Conservation (phyloP, 2,797 vertebrate species). For the Trachops cirrhosus region DNA sequence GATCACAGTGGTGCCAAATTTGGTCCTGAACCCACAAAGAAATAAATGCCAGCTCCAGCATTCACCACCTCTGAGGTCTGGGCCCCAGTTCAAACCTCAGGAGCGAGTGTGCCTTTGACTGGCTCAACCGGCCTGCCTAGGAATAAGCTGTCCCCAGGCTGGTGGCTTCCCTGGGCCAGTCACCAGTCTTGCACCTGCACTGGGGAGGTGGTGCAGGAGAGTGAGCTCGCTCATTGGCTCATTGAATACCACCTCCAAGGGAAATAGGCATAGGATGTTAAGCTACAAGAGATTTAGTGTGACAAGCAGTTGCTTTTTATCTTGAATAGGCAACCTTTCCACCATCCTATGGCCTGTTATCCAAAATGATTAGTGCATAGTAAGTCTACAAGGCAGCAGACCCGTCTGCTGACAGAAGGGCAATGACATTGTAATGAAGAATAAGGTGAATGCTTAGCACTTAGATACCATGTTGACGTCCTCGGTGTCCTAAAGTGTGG, state of each 20-base stretch:
- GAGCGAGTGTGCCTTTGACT: background rate
- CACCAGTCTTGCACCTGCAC: rapidly evolving
- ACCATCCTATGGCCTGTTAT: too few relatives aligned
- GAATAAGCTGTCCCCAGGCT: background rate
- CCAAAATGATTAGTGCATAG: background rate
- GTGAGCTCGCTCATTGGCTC: background rate
- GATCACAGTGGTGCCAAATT: background rate
- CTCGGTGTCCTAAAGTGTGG: background rate
- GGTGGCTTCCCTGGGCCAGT: background rate
- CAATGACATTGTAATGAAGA: background rate
- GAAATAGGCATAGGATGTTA: background rate
- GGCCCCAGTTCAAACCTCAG: background rate
- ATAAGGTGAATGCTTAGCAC: background rate
- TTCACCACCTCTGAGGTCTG: rapidly evolving
- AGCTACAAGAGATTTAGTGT: background rate
- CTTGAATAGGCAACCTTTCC: background rate
- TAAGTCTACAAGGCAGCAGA: background rate
- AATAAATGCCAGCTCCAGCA: background rate
- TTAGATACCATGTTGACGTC: background rate
- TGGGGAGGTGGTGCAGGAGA: background rate
- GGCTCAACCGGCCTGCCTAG: background rate
- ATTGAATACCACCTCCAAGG: background rate
- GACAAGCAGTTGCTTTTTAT: background rate
- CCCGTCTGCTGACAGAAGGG: background rate
- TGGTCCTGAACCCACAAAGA: background rate